A percentile compares a stretch with the other conserved stretches of the same genome.
Evolutionary conservation across 2,113 vertebrate species (phyloP).

Genomic region (Lepus americanus): DNA sequence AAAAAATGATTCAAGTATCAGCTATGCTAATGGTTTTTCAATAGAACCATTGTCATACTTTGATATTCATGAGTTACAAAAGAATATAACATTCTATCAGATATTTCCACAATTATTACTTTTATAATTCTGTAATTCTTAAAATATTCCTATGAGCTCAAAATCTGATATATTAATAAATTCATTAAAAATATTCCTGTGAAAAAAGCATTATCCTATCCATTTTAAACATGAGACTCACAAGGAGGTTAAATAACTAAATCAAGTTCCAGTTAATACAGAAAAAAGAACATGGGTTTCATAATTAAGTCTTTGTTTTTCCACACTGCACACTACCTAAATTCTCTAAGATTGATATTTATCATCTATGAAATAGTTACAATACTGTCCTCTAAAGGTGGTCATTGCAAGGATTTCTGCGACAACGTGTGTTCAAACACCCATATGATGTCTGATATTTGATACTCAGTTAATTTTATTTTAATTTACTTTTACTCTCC

Average conservation of each 20-base stretch:
- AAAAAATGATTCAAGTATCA: neutral
- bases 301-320: constrained; percentile 20
- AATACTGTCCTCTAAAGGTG: neutral
- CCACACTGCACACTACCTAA: neutral
- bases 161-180: too few species aligned
- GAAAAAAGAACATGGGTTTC: neutral
- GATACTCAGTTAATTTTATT: neutral
- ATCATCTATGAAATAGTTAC: neutral
- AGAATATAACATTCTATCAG: neutral
- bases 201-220: neutral
- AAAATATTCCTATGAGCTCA: neutral
- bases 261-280: neutral
- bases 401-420: neutral
- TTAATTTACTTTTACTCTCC: neutral
- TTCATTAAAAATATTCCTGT: neutral
- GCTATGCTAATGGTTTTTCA: neutral
- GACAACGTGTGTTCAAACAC: neutral
- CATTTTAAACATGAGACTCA: neutral
- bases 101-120: neutral
- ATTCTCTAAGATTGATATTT: neutral
- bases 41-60: neutral
- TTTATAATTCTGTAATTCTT: constrained; percentile 1
- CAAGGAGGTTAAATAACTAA: neutral
- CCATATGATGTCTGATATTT: neutral
- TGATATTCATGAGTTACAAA: neutral